These are phyloP conservation scores for Eristalis intricaria DNA, from an alignment of 2,888 invertebrate genomes.

Conservation along the genomic window DNA sequence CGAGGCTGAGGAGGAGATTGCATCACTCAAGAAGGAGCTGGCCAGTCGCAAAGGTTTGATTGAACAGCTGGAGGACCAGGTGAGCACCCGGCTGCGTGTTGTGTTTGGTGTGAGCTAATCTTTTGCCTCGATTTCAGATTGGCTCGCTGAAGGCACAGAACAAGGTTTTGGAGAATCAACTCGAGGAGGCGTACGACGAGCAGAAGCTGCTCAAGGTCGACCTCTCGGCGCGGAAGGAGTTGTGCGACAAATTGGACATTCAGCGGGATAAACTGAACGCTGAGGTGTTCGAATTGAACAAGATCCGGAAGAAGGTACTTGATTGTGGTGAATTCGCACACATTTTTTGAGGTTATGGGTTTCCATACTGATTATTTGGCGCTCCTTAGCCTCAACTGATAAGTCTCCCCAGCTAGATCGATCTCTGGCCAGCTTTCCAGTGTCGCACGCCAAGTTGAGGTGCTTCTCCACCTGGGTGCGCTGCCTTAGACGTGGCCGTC, in stretches of 20 bases:
- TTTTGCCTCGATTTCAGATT: conserved; percentile 66
- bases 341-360: no score
- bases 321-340: no score
- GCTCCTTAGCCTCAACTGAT: no score
- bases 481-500: no score
- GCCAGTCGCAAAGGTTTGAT: conserved; percentile 83
- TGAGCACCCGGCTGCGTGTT: conserved; percentile 70
- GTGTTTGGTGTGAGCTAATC: not conserved
- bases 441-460: no score
- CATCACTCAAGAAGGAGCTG: conserved; percentile 86
- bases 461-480: no score
- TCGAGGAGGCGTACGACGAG: conserved; percentile 84
- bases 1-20: conserved; percentile 84
- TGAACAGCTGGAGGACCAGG: conserved; percentile 84
- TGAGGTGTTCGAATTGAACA: conserved; percentile 83
- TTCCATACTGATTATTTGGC: no score
- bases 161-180: conserved; percentile 85
- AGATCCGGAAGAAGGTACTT: conserved; percentile 75
- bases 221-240: conserved; percentile 83
- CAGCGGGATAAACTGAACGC: conserved; percentile 85
- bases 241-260: conserved; percentile 85
- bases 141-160: conserved; percentile 83
- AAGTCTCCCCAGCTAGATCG: no score
- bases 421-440: no score
- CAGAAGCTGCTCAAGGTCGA: conserved; percentile 85